Percentiles rank a stretch among this genome's conserved stretches.
These are phyloP conservation scores for Masticophis lateralis DNA, from an alignment of 2,797 vertebrate species.

Conservation along the genomic window DNA sequence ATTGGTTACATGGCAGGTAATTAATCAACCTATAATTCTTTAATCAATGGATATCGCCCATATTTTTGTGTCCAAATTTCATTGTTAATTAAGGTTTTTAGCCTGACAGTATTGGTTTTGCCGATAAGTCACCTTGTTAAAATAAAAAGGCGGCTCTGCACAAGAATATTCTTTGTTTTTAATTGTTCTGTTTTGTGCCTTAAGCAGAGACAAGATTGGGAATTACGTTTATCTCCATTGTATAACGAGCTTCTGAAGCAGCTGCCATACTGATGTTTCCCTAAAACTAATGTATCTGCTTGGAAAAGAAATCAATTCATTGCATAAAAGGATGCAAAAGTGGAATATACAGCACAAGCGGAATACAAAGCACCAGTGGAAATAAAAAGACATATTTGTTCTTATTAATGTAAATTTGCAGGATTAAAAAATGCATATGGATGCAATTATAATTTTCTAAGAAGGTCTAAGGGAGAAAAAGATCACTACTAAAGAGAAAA, in stretches of 20 bases:
- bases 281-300: not conserved
- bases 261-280: not conserved
- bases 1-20: not conserved
- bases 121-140: not conserved
- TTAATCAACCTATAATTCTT: not conserved
- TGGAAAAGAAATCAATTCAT: not conserved
- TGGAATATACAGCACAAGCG: not conserved
- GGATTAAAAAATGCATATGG: not conserved
- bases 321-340: not conserved
- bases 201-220: not conserved
- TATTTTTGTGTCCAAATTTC: not conserved
- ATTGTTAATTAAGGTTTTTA: not conserved
- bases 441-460: not conserved
- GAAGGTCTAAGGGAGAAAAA: not conserved
- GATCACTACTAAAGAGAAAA: not conserved
- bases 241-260: not conserved
- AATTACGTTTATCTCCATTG: not conserved
- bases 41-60: not conserved
- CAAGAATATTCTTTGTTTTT: not conserved
- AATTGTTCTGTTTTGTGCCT: not conserved
- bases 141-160: not conserved
- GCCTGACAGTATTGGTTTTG: not conserved
- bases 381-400: not conserved
- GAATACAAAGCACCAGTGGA: not conserved
- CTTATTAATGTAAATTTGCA: not conserved